Base-by-base conservation (phyloP, 1,140 invertebrate genomes). In the Paraescarpia echinospica region DNA sequence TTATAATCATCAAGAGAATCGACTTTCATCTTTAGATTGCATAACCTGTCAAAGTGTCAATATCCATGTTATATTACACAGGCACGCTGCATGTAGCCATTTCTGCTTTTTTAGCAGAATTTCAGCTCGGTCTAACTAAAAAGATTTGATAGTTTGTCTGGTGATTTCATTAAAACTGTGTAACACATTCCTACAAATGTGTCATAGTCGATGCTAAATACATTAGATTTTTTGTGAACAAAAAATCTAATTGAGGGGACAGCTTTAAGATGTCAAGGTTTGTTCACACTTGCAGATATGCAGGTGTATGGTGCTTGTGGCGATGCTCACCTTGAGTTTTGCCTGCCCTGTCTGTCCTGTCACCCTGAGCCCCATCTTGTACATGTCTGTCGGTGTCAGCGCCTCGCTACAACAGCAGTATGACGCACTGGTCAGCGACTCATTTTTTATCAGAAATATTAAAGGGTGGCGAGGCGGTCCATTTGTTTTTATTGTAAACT, bases 331-430 rank as follows among this genome's bases (percentile, higher is more conserved):
- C 33, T 91, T 91, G 33, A 91, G 91, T 91, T 91, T 91, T 8
- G 91, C 91, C 48, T 91, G 34, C 8, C 91, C 91, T 27, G 91
- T 91, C 48, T 35, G 34, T 35, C 91, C 91, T 22, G 91, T 41
- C 33, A 91, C 91, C 22, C 91, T n/a, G 8, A 91, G 34, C 34
- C 91, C 91, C 91, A 91, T 91, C 41, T 91, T 91, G 48, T 41
- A 91, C 91, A 91, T 91, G 48, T 91, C 91, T 22, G 34, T 35
- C n/a, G 34, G 91, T 41, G 35, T 91, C 35, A 91, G n/a, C 1
- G 91, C 34, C 9, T 35, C 91, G 41, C 89, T 90, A n/a, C 59
- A 77, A 77, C 18, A 27, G 22, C 59, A n/a, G n/a, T n/a, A 77
- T 18, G 14, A 77, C 59, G 22, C 59, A 0, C 27, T 27, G 2